Conservation (phyloP, 2,888 invertebrate species). For the Crossocerus cetratus region DNA sequence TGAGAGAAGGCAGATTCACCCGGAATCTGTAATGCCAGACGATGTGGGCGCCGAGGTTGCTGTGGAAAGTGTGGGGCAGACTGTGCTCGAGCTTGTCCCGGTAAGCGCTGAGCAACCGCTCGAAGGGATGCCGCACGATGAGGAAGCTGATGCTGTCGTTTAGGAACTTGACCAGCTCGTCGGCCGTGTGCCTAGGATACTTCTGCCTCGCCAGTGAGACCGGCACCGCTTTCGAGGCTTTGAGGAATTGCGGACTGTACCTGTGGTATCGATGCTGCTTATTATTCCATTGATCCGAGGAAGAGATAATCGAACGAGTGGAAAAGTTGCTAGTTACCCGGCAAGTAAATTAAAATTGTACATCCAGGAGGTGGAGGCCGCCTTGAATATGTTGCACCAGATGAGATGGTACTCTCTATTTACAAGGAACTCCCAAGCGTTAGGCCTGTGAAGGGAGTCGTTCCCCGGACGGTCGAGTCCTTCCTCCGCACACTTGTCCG, state of each 20-base stretch:
- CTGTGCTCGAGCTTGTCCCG: slow-evolving; percentile 91
- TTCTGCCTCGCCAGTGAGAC: slow-evolving; percentile 87
- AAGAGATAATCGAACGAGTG: neutral
- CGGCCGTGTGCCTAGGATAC: slow-evolving; percentile 86
- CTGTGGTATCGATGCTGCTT: slow-evolving; percentile 64
- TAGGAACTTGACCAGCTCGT: slow-evolving; percentile 85
- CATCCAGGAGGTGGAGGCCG: slow-evolving; percentile 94
- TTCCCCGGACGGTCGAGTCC: slow-evolving; percentile 81
- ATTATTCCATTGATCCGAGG: neutral
- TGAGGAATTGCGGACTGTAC: slow-evolving; percentile 86
- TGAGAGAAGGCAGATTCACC: slow-evolving; percentile 72
- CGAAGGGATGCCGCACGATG: slow-evolving; percentile 89
- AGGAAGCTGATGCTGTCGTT: slow-evolving; percentile 88
- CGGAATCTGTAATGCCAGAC: slow-evolving; percentile 84
- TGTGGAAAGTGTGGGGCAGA: slow-evolving; percentile 89
- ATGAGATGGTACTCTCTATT: slow-evolving; percentile 88
- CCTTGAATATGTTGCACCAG: slow-evolving; percentile 89
- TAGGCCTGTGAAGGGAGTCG: slow-evolving; percentile 83
- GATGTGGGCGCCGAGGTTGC: slow-evolving; percentile 88
- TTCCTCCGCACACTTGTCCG: slow-evolving; percentile 80
- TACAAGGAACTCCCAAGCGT: slow-evolving; percentile 92
- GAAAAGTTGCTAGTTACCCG: slow-evolving; percentile 77
- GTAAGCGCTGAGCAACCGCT: slow-evolving; percentile 88
- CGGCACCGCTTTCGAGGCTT: slow-evolving; percentile 87
- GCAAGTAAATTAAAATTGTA: slow-evolving; percentile 93